phyloP scores from a whole-genome alignment of 35 echinoderm and acorn worm genomes.

The Chiridota heheva region DNA sequence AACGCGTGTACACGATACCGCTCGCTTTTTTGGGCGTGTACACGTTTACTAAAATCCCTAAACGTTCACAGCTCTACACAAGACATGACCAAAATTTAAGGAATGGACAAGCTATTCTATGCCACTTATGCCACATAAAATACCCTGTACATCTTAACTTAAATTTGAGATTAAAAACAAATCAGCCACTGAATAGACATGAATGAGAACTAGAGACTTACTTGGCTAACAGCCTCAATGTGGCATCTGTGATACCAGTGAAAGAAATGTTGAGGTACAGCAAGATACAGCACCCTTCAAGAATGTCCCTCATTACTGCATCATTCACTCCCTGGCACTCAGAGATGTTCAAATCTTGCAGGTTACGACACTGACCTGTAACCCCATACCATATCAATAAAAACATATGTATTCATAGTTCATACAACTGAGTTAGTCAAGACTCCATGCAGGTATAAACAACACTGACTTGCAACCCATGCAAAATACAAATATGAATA shows the following conservation, averaged over 20 bases:
- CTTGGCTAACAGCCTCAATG: constrained; percentile 85
- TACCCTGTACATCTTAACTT: neutral
- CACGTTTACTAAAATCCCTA: no score
- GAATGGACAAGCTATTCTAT: no score
- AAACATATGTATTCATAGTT: neutral
- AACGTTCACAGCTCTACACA: no score
- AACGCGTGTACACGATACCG: no score
- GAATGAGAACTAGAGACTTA: constrained; percentile 28
- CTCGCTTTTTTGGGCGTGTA: no score
- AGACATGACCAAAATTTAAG: no score
- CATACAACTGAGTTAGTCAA: neutral
- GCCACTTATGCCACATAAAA: no score
- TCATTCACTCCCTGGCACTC: constrained; percentile 94
- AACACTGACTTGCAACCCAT: neutral
- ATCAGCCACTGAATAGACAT: neutral
- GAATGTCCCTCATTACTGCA: constrained; percentile 82
- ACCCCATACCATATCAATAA: no score
- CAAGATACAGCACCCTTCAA: constrained; percentile 74
- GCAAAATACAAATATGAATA: neutral
- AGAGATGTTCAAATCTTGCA: constrained; percentile 94
- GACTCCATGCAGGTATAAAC: no score
- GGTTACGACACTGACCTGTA: constrained; percentile 86
- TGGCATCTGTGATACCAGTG: constrained; percentile 93
- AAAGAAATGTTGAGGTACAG: constrained; percentile 93
- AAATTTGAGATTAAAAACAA: neutral